These are phyloP conservation scores for Lepas anatifera DNA, from an alignment of 2,888 invertebrate genomes.

Conservation along the genomic window DNA sequence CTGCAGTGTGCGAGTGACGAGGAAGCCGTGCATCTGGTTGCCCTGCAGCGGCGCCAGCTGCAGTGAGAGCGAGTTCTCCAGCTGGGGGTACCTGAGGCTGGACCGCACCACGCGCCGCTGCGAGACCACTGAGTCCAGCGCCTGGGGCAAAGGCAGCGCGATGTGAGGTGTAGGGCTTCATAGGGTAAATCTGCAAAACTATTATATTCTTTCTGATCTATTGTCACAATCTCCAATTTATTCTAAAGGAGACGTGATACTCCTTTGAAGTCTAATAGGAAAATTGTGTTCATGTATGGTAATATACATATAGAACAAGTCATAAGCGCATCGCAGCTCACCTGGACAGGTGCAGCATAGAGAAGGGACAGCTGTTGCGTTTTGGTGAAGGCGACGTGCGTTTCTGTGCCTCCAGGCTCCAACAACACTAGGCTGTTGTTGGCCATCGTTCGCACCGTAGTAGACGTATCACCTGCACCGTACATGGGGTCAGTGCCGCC, in stretches of 20 bases:
- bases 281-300: no score
- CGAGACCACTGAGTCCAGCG: not conserved
- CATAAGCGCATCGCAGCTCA: no score
- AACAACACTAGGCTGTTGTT: not conserved
- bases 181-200: no score
- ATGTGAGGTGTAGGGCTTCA: no score
- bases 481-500: no score
- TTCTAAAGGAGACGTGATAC: no score
- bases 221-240: no score
- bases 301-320: no score
- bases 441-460: not conserved
- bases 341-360: slow-evolving; percentile 2
- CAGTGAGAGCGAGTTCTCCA: not conserved
- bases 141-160: not conserved
- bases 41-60: not conserved
- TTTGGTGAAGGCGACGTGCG: not conserved
- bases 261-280: no score
- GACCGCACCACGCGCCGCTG: not conserved
- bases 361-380: not conserved
- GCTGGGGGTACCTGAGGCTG: not conserved
- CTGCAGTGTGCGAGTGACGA: not conserved
- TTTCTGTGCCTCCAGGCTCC: not conserved
- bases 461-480: not conserved
- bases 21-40: slow-evolving; percentile 10
- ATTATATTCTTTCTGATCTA: no score